A percentile compares a stretch with the other conserved stretches of the same genome.
phyloP scores from a whole-genome alignment of 2,113 vertebrate species.

The Murina feae region DNA sequence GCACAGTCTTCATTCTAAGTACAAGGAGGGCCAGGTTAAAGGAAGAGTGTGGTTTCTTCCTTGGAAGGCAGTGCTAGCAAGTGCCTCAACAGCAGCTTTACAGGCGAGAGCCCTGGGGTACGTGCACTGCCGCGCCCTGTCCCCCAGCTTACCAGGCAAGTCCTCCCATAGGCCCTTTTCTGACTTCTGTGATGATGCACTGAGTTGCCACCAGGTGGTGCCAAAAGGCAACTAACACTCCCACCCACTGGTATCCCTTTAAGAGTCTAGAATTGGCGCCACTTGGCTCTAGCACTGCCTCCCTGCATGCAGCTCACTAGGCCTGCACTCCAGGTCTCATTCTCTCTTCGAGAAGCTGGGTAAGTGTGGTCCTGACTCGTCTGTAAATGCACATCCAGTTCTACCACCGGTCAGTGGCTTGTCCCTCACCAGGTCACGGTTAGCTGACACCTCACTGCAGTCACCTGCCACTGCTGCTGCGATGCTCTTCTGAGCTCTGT shows the following conservation, averaged over 20 bases:
- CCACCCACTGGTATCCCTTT: rapidly evolving
- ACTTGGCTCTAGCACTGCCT: no score
- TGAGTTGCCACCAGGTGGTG: slow-evolving; percentile 62
- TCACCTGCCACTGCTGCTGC: rapidly evolving
- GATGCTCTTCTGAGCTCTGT: neutral
- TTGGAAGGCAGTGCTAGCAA: rapidly evolving
- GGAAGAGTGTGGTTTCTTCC: neutral
- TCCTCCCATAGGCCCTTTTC: neutral
- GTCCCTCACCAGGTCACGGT: neutral
- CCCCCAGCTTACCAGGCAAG: no score
- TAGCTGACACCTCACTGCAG: neutral
- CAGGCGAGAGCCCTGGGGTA: neutral
- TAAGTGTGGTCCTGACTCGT: rapidly evolving
- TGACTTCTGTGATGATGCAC: neutral
- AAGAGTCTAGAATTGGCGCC: neutral
- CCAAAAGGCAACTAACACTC: neutral
- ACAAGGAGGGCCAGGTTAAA: neutral
- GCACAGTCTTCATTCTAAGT: neutral
- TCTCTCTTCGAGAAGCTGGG: neutral
- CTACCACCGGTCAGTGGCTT: neutral
- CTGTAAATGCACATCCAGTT: rapidly evolving
- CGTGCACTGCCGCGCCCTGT: no score
- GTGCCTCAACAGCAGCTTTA: no score
- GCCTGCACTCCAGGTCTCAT: neutral
- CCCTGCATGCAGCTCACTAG: neutral